phyloP scores from a whole-genome alignment of 2,113 vertebrate genomes.

The Gymnorhina tibicen region DNA sequence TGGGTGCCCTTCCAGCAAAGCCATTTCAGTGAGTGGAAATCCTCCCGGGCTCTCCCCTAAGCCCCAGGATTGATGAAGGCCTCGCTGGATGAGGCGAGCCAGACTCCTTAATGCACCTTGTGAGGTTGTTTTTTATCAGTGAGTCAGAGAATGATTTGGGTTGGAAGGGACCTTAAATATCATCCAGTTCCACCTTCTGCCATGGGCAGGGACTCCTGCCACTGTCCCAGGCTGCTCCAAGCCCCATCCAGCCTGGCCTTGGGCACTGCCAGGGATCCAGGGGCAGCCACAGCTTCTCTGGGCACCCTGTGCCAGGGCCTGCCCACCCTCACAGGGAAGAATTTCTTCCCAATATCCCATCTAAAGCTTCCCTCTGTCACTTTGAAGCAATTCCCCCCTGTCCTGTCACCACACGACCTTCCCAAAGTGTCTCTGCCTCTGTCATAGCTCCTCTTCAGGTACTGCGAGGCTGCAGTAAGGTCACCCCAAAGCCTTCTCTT shows the following conservation, averaged over 20 bases:
- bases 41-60: neutral
- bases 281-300: neutral
- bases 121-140: neutral
- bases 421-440: neutral
- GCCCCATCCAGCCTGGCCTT: neutral
- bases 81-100: neutral
- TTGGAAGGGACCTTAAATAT: neutral
- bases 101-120: neutral
- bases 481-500: neutral
- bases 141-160: neutral
- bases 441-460: accelerated
- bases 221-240: neutral
- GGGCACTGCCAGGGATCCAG: neutral
- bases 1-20: neutral
- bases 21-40: neutral
- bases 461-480: accelerated
- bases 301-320: neutral
- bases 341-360: neutral
- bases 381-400: too few species aligned
- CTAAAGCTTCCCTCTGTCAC: neutral
- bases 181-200: accelerated
- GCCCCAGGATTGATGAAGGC: neutral
- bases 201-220: neutral
- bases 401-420: accelerated
- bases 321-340: accelerated